These are phyloP conservation scores for Theristicus caerulescens DNA, from an alignment of 2,113 vertebrate genomes.

Conservation along the genomic window DNA sequence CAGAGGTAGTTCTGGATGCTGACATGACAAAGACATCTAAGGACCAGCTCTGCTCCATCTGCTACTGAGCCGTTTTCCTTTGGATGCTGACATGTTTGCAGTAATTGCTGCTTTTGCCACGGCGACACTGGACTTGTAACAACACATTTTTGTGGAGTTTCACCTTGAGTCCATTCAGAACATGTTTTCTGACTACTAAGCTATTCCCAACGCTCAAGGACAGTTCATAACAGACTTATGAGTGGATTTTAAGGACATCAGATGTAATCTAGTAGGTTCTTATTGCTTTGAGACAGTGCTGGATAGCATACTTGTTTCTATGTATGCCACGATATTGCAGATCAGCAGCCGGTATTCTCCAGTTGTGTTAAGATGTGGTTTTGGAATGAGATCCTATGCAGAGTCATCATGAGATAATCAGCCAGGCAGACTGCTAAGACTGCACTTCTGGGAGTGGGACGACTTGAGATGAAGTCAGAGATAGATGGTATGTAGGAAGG, in stretches of 20 bases:
- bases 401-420: neutral
- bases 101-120: neutral
- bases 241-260: neutral
- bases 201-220: neutral
- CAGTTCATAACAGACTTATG: neutral
- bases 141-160: neutral
- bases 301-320: neutral
- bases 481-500: neutral
- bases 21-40: neutral
- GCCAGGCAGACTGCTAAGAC: neutral
- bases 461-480: neutral
- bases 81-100: neutral
- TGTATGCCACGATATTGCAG: neutral
- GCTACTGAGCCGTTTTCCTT: neutral
- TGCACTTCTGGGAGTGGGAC: neutral
- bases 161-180: neutral
- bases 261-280: neutral
- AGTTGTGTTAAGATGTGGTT: neutral
- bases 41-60: neutral
- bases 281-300: neutral
- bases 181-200: neutral
- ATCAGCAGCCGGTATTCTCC: neutral
- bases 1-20: neutral
- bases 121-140: neutral
- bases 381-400: neutral